phyloP scores from a whole-genome alignment of 2,797 vertebrate genomes.

The Manis javanica region DNA sequence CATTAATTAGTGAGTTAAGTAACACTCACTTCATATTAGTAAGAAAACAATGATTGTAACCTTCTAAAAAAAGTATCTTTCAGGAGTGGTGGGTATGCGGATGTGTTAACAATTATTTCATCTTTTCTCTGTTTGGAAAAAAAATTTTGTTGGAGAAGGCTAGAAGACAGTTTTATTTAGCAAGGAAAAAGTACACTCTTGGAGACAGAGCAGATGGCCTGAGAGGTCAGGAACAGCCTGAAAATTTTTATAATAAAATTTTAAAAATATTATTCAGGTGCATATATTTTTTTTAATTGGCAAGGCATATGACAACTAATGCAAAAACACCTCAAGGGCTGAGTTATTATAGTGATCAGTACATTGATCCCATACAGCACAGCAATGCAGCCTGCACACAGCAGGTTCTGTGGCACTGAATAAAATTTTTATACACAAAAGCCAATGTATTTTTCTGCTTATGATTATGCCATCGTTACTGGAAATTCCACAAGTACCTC shows the following conservation, averaged over 20 bases:
- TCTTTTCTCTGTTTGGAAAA: background rate
- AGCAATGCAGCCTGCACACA: background rate
- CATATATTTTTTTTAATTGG: background rate
- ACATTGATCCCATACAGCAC: background rate
- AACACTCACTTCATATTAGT: background rate
- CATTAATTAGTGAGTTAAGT: background rate
- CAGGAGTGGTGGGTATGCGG: background rate
- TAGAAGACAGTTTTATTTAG: no score
- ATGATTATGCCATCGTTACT: background rate
- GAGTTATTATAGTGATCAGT: no score
- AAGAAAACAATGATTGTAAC: background rate
- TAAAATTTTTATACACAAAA: background rate
- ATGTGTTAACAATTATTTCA: background rate
- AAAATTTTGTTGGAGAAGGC: no score
- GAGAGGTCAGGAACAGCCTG: background rate
- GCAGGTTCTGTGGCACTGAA: background rate
- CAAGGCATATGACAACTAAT: background rate
- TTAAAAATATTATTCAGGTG: background rate
- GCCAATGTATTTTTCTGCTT: background rate
- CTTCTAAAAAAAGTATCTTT: background rate
- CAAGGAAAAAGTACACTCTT: no score
- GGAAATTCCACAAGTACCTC: background rate
- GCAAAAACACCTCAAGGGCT: background rate
- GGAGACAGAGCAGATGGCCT: no score
- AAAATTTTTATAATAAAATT: background rate